Percentiles rank a stretch among this genome's conserved stretches.
These are phyloP conservation scores for Calephelis perditalis DNA, from an alignment of 2,888 invertebrate genomes.

Conservation along the genomic window DNA sequence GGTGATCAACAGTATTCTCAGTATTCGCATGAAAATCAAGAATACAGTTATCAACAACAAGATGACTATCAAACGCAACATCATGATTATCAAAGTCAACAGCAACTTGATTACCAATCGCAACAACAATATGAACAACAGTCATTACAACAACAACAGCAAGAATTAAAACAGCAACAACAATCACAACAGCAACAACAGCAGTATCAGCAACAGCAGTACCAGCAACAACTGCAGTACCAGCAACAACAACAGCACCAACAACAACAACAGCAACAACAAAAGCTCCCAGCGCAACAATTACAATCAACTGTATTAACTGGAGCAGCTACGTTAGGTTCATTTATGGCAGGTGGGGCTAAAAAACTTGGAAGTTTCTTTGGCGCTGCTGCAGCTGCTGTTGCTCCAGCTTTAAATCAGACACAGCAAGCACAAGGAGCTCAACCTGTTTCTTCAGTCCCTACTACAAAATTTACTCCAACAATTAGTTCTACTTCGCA, in stretches of 20 bases:
- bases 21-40: constrained; percentile 33
- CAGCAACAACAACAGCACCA: constrained; percentile 33
- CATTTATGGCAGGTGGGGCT: constrained; percentile 70
- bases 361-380: constrained; percentile 71
- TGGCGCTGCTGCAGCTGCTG: constrained; percentile 70
- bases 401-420: constrained; percentile 52
- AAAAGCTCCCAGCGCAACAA: constrained; percentile 59
- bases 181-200: constrained; percentile 37
- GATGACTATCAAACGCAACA: constrained; percentile 38
- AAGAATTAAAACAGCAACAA: constrained; percentile 38
- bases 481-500: constrained; percentile 33
- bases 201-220: constrained; percentile 36
- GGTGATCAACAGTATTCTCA: constrained; percentile 32
- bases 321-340: constrained; percentile 70
- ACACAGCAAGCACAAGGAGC: constrained; percentile 31
- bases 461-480: constrained; percentile 17
- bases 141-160: constrained; percentile 37
- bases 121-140: constrained; percentile 32
- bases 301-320: constrained; percentile 62
- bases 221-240: constrained; percentile 42
- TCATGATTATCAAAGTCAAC: constrained; percentile 36
- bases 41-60: constrained; percentile 32
- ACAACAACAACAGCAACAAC: constrained; percentile 51
- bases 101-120: constrained; percentile 36
- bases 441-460: constrained; percentile 19